phyloP scores from a whole-genome alignment of 1,140 invertebrate species.

The Reticulitermes speratus region DNA sequence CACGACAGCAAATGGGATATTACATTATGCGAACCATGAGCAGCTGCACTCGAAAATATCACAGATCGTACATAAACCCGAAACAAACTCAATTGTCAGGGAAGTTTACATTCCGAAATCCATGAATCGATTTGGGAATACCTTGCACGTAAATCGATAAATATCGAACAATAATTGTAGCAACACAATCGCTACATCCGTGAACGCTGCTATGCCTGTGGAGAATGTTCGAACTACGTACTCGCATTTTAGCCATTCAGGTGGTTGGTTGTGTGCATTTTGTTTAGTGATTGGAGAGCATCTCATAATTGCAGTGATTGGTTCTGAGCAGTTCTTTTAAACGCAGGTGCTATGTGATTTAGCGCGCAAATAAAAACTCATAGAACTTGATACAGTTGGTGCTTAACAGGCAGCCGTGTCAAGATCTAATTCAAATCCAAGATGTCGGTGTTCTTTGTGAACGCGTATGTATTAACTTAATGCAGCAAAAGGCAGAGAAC shows the following conservation, averaged over 20 bases:
- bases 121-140: too few relatives aligned
- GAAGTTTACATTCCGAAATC: too few relatives aligned
- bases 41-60: too few relatives aligned
- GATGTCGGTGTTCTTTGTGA: slow-evolving; percentile 54
- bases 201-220: not conserved
- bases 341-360: slow-evolving; percentile 32
- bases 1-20: too few relatives aligned
- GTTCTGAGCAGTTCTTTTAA: slow-evolving; percentile 31
- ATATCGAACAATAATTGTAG: too few relatives aligned
- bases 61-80: too few relatives aligned
- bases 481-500: not conserved
- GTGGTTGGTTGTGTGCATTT: slow-evolving; percentile 33
- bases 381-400: not conserved
- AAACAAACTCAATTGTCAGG: too few relatives aligned
- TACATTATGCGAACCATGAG: too few relatives aligned
- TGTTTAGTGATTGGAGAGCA: slow-evolving; percentile 33
- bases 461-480: slow-evolving; percentile 47
- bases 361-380: slow-evolving; percentile 13
- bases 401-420: not conserved
- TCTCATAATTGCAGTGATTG: slow-evolving; percentile 34
- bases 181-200: not conserved
- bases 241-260: slow-evolving; percentile 18
- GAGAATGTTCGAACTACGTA: not conserved
- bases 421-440: not conserved
- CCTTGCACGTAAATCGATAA: too few relatives aligned